Evolutionary conservation across 2,888 invertebrate genomes (phyloP).

Genomic region (Thymelicus lineola): DNA sequence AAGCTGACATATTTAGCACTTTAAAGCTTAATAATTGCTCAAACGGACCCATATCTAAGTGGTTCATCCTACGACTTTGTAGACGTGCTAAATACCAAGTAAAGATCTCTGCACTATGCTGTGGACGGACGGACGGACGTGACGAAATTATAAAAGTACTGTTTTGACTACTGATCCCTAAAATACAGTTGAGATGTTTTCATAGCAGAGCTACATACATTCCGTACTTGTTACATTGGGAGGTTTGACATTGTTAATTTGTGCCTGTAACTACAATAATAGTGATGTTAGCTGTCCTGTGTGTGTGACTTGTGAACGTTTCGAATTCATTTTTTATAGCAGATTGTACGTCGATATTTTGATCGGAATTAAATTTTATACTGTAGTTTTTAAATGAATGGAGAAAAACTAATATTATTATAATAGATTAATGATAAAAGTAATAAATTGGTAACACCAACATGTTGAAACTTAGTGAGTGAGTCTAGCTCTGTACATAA

Average conservation of each 20-base stretch:
- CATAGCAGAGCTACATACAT: not conserved
- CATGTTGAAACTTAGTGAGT: slow-evolving; percentile 58
- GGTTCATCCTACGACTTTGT: no score
- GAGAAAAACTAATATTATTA: slow-evolving; percentile 51
- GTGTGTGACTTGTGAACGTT: slow-evolving; percentile 60
- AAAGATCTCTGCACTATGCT: no score
- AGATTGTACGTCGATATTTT: slow-evolving; percentile 62
- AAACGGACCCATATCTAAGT: no score
- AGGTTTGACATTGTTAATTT: slow-evolving; percentile 71
- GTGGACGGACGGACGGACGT: no score
- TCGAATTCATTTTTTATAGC: slow-evolving; percentile 57
- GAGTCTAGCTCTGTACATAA: slow-evolving; percentile 56
- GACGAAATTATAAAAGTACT: no score
- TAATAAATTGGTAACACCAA: slow-evolving; percentile 78
- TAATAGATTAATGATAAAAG: slow-evolving; percentile 56
- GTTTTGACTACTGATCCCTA: no score
- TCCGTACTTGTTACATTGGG: slow-evolving; percentile 6
- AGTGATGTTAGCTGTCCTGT: slow-evolving; percentile 53
- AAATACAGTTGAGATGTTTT: not conserved
- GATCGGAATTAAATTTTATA: slow-evolving; percentile 75
- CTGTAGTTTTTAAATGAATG: slow-evolving; percentile 61
- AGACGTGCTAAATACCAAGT: no score
- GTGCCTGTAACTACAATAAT: slow-evolving; percentile 75
- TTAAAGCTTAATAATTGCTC: no score
- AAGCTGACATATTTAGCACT: no score